phyloP scores from a whole-genome alignment of 64 coral and sea anemone genomes.

The Montipora capricornis region DNA sequence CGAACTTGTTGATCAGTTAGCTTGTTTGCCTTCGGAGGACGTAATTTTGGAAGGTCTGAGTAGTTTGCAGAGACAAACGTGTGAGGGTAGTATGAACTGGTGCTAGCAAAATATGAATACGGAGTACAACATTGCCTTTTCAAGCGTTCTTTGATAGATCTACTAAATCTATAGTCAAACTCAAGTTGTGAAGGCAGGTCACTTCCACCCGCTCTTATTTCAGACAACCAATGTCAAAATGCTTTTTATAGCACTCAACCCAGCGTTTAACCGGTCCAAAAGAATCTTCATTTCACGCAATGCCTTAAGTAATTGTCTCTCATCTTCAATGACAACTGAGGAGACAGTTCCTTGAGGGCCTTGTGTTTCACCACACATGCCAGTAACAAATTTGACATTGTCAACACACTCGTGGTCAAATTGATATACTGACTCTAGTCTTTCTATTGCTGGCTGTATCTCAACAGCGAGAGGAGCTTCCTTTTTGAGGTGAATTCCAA shows the following conservation, averaged over 20 bases:
- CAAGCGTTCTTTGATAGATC: no score
- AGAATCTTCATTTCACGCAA: conserved; percentile 26
- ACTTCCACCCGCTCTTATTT: conserved; percentile 26
- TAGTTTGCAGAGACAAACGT: background rate
- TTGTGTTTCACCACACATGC: conserved; percentile 39
- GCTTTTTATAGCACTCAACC: conserved; percentile 42
- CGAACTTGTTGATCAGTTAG: no score
- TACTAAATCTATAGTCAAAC: conserved; percentile 44
- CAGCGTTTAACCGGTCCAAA: conserved; percentile 35
- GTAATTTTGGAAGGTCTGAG: no score
- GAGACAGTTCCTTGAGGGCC: conserved; percentile 50
- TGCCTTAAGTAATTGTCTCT: conserved; percentile 11
- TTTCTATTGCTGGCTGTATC: conserved; percentile 51
- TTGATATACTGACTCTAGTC: conserved; percentile 48
- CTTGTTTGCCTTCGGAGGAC: no score
- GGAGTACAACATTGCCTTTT: background rate
- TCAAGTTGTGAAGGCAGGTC: conserved; percentile 48
- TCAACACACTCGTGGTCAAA: conserved; percentile 54
- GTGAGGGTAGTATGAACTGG: conserved; percentile 17
- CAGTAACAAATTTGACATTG: conserved; percentile 39
- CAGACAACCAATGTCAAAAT: conserved; percentile 38
- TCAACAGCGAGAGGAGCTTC: conserved; percentile 29
- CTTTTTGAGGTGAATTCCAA: conserved; percentile 30
- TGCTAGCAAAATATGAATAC: background rate
- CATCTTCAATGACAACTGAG: conserved; percentile 39